Conservation (phyloP, 2,113 vertebrate species). For the Xenopus borealis region DNA sequence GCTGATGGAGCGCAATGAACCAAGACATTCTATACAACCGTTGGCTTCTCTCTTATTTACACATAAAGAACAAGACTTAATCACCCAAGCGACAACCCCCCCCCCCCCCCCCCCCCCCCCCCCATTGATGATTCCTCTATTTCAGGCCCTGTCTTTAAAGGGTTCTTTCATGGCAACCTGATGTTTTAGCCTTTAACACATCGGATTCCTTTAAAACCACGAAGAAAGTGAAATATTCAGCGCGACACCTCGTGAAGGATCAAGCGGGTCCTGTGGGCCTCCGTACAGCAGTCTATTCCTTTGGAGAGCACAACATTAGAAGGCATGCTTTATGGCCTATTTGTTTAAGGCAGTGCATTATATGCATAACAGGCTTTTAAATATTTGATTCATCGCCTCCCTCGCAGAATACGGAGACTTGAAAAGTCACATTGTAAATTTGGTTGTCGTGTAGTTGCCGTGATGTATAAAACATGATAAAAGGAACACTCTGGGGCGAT, state of each 20-base stretch:
- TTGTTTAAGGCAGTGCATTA: conserved; percentile 11
- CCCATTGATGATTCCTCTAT: not conserved
- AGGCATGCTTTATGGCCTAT: not conserved
- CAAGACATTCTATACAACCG: too few relatives aligned
- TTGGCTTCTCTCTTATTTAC: too few relatives aligned
- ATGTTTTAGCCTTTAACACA: not conserved
- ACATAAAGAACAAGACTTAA: too few relatives aligned
- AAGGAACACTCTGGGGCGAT: too few relatives aligned
- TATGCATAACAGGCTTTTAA: not conserved
- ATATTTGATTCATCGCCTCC: conserved; percentile 19
- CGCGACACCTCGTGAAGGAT: too few relatives aligned
- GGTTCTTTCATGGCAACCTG: not conserved
- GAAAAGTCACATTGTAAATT: not conserved
- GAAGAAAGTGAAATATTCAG: not conserved
- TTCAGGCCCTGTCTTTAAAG: not conserved
- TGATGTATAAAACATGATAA: too few relatives aligned
- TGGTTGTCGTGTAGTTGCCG: too few relatives aligned
- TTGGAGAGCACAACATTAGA: not conserved
- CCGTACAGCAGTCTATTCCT: not conserved
- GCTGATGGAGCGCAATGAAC: too few relatives aligned
- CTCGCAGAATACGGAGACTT: not conserved
- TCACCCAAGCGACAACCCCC: not conserved
- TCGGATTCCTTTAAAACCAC: too few relatives aligned
- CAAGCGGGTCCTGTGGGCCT: not conserved
- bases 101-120: too few relatives aligned